Conservation (phyloP, 2,797 vertebrate species). For the Eurystomus glaucurus region DNA sequence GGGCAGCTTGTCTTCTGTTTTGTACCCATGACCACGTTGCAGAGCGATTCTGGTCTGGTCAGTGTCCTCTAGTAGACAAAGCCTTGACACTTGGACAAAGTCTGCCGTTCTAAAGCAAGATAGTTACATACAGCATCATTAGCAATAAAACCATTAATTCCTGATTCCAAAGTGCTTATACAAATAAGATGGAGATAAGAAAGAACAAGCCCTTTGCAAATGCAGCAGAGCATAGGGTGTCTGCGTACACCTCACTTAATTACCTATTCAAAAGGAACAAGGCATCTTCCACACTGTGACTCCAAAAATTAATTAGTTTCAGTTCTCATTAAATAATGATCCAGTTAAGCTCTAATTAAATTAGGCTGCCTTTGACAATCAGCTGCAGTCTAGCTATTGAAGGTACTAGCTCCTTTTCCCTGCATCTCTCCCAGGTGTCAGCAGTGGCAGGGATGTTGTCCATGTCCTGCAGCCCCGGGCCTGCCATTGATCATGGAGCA, state of each 20-base stretch:
- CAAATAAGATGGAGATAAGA: slow-evolving; percentile 57
- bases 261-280: slow-evolving; percentile 74
- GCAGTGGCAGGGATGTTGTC: background rate
- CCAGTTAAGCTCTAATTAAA: slow-evolving; percentile 75
- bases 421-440: background rate
- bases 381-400: slow-evolving; percentile 17
- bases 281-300: slow-evolving; percentile 62
- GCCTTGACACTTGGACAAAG: background rate
- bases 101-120: background rate
- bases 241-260: slow-evolving; percentile 47
- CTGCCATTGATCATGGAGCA: background rate
- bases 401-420: slow-evolving; percentile 18
- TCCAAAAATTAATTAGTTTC: slow-evolving; percentile 80
- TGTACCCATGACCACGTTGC: background rate
- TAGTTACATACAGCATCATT: background rate
- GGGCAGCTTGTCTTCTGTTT: background rate
- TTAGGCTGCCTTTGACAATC: slow-evolving; percentile 75
- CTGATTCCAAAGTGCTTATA: slow-evolving; percentile 48
- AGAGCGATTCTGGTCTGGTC: background rate
- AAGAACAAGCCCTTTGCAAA: slow-evolving; percentile 40
- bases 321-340: slow-evolving; percentile 80
- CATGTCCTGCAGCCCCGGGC: background rate
- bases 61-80: background rate
- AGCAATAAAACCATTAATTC: slow-evolving; percentile 45
- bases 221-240: slow-evolving; percentile 6